These are phyloP conservation scores for Ooceraea biroi DNA, from an alignment of 1,140 invertebrate genomes.

Conservation along the genomic window DNA sequence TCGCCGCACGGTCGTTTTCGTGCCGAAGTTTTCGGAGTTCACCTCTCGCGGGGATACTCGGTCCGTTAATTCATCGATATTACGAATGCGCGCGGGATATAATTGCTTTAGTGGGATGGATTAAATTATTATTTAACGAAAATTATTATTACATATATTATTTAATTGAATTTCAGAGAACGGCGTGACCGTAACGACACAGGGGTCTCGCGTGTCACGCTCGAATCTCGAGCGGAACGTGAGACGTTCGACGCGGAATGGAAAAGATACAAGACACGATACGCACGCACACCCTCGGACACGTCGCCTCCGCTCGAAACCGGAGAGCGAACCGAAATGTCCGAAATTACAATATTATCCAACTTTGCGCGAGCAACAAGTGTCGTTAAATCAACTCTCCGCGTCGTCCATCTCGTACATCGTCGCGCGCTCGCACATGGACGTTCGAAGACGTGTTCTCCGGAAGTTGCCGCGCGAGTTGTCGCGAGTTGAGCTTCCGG, in stretches of 20 bases:
- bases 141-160: too few relatives aligned
- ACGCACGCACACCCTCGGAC: constrained; percentile 13
- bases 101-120: too few relatives aligned
- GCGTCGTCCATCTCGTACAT: constrained; percentile 48
- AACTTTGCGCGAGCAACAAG: constrained; percentile 62
- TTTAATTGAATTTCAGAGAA: not conserved
- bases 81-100: too few relatives aligned
- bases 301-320: constrained; percentile 17
- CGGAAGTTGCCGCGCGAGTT: not conserved
- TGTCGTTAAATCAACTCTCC: constrained; percentile 62
- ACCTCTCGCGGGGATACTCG: too few relatives aligned
- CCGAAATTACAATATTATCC: too few relatives aligned
- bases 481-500: not conserved
- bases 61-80: too few relatives aligned
- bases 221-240: not conserved
- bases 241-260: constrained; percentile 29
- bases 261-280: constrained; percentile 36
- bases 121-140: too few relatives aligned
- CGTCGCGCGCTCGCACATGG: not conserved
- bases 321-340: constrained; percentile 51
- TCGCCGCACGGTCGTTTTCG: not conserved
- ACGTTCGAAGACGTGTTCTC: constrained; percentile 47
- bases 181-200: constrained; percentile 6
- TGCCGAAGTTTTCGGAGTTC: too few relatives aligned
- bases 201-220: constrained; percentile 14